Evolutionary conservation across 2,888 invertebrate species (phyloP).

Genomic region (Ophonus ardosiacus): DNA sequence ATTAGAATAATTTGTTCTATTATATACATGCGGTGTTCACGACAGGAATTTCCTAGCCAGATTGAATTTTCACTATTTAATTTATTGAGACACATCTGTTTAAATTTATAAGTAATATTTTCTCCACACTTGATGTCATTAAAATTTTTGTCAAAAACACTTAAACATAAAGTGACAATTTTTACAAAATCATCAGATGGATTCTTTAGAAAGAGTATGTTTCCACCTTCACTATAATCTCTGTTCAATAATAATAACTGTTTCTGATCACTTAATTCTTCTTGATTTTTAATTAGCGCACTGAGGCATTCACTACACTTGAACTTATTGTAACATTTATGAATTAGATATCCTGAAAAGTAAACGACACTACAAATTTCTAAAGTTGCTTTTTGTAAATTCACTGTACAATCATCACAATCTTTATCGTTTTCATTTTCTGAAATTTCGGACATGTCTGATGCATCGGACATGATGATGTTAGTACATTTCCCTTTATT

Average conservation of each 20-base stretch:
- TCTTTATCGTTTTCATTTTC: background rate
- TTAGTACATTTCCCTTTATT: background rate
- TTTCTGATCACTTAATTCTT: background rate
- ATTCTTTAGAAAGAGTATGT: background rate
- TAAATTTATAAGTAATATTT: background rate
- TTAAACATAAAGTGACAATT: background rate
- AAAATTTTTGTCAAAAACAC: background rate
- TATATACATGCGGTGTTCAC: background rate
- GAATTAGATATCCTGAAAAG: slow-evolving; percentile 1
- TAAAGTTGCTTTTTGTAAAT: background rate
- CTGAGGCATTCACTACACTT: background rate
- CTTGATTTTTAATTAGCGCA: background rate
- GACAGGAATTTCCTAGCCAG: background rate
- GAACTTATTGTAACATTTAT: background rate
- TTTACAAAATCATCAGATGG: too few relatives aligned
- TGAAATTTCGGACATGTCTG: background rate
- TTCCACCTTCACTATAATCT: background rate
- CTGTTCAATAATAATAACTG: background rate
- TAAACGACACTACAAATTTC: slow-evolving; percentile 5
- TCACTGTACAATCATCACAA: background rate
- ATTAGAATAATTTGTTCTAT: background rate
- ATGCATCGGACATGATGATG: background rate
- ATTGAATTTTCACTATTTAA: background rate
- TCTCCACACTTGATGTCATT: background rate
- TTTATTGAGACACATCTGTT: background rate